Percentiles rank a stretch among this genome's conserved stretches.
Evolutionary conservation across 2,888 invertebrate species (phyloP).

Genomic region (Clunio marinus): DNA sequence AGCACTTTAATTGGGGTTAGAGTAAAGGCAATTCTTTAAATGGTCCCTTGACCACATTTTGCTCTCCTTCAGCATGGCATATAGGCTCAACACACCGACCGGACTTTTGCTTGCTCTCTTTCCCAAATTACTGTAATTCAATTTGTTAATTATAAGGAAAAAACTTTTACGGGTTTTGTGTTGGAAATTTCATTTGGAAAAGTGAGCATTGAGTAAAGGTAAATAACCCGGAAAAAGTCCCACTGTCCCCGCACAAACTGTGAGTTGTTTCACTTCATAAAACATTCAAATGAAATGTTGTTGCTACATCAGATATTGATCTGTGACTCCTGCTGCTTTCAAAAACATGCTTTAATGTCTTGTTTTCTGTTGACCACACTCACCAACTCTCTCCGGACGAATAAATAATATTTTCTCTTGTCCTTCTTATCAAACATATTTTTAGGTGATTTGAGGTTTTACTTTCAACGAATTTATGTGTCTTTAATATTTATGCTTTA

Average conservation of each 20-base stretch:
- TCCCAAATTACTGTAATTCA: constrained; percentile 24
- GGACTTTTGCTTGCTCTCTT: no score
- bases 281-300: background rate
- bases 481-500: no score
- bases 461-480: no score
- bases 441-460: no score
- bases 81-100: background rate
- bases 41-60: constrained; percentile 15
- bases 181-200: background rate
- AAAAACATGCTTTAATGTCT: constrained; percentile 8
- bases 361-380: no score
- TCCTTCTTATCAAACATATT: no score
- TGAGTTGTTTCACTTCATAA: background rate
- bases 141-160: constrained; percentile 1
- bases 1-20: constrained; percentile 15
- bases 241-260: background rate
- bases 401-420: no score
- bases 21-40: constrained; percentile 7
- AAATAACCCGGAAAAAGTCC: background rate
- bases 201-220: background rate
- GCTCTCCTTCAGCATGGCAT: background rate
- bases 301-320: constrained; percentile 17
- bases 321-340: background rate
- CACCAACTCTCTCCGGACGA: no score
- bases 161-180: background rate